phyloP scores from a whole-genome alignment of 2,113 vertebrate genomes.

The Eupsittula cactorum region DNA sequence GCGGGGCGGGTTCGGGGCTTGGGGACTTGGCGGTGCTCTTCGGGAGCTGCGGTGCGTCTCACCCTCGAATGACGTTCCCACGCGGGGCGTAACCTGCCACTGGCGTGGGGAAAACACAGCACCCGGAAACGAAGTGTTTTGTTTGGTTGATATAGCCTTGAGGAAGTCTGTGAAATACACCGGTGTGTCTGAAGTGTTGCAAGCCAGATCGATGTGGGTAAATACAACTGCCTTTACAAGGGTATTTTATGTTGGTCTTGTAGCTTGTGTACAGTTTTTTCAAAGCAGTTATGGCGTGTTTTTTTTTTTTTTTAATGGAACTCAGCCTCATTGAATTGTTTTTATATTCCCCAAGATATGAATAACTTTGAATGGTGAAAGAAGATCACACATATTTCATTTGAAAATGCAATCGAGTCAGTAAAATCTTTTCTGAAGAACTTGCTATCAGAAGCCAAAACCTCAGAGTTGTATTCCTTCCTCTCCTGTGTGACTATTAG shows the following conservation, averaged over 20 bases:
- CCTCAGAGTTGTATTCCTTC: neutral
- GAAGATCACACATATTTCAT: neutral
- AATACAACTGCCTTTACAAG: neutral
- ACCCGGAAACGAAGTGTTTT: neutral
- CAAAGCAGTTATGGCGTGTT: fast-evolving
- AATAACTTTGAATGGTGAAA: neutral
- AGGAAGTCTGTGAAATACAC: no score
- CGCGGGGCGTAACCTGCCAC: fast-evolving
- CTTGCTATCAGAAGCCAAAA: neutral
- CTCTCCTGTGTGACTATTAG: neutral
- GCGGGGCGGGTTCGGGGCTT: neutral
- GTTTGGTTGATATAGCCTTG: neutral
- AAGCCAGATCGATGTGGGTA: neutral
- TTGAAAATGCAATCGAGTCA: neutral
- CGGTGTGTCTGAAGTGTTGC: fast-evolving
- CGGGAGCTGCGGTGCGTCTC: fast-evolving
- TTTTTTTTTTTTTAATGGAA: neutral
- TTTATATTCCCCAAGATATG: neutral
- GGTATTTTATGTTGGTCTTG: neutral
- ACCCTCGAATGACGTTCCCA: fast-evolving
- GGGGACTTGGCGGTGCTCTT: neutral
- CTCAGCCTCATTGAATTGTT: neutral
- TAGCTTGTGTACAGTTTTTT: neutral
- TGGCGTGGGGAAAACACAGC: neutral
- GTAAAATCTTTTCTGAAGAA: neutral